phyloP scores from a whole-genome alignment of 37 sponge, comb jelly and placozoan genomes.

The Agelas oroides region DNA sequence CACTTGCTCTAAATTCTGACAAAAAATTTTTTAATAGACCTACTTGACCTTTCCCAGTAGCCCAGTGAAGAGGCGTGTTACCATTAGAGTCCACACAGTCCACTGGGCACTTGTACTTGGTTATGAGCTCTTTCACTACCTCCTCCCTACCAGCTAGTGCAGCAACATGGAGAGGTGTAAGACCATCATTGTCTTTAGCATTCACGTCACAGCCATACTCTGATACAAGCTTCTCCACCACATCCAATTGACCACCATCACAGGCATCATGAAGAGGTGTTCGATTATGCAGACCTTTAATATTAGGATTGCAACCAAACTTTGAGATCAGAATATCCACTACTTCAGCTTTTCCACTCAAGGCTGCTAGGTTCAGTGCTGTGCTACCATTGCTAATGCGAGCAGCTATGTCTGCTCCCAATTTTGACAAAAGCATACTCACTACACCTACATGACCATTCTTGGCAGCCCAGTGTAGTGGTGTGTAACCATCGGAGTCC shows the following conservation, averaged over 20 bases:
- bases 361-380: conserved; percentile 3
- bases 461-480: background rate
- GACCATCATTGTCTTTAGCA: too few relatives aligned
- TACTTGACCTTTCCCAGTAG: too few relatives aligned
- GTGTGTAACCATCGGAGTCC: background rate
- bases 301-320: background rate
- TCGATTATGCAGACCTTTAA: background rate
- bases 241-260: background rate
- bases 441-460: background rate
- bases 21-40: too few relatives aligned
- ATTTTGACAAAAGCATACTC: background rate
- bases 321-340: background rate
- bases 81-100: too few relatives aligned
- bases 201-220: too few relatives aligned
- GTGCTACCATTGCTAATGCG: conserved; percentile 9
- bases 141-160: background rate
- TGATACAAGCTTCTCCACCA: too few relatives aligned
- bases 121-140: too few relatives aligned
- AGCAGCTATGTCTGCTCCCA: conserved; percentile 1
- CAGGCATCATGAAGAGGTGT: conserved; percentile 19
- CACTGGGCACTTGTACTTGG: too few relatives aligned
- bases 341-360: background rate
- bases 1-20: too few relatives aligned
- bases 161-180: background rate
- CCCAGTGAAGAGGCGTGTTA: too few relatives aligned